Conservation (phyloP, 2,113 vertebrate species). For the Myrmophylax atrothorax region DNA sequence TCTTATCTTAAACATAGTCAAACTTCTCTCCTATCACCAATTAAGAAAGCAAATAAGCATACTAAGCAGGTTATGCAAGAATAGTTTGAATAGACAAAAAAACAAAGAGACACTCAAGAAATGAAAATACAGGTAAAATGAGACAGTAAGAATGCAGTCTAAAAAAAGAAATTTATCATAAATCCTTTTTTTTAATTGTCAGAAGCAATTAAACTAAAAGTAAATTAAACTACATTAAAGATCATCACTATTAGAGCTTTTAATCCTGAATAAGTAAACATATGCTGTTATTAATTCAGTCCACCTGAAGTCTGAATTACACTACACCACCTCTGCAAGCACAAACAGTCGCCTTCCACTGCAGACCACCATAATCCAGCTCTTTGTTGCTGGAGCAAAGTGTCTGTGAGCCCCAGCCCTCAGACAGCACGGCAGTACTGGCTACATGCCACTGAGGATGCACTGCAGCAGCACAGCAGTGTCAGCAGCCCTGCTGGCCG, state of each 20-base stretch:
- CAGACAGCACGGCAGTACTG: not conserved
- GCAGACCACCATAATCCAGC: not conserved
- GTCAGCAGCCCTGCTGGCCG: conserved; percentile 18
- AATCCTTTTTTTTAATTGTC: not conserved
- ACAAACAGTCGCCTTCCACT: not conserved
- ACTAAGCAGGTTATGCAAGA: not conserved
- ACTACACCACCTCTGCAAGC: not conserved
- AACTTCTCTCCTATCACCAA: not conserved
- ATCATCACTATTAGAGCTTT: not conserved
- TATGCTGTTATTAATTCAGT: not conserved
- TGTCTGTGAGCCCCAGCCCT: not conserved
- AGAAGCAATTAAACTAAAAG: not conserved
- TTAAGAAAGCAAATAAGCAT: not conserved
- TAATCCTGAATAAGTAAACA: not conserved
- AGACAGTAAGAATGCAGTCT: not conserved
- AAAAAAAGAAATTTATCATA: not conserved
- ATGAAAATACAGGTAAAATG: not conserved
- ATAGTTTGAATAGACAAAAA: not conserved
- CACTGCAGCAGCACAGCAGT: not conserved
- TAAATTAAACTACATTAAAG: not conserved
- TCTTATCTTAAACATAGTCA: not conserved
- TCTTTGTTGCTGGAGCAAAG: not conserved
- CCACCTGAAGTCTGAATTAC: not conserved
- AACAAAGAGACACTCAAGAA: not conserved
- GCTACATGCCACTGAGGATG: not conserved